Base-by-base conservation (phyloP, 2,888 invertebrate species). In the Drosophila ustulata region DNA sequence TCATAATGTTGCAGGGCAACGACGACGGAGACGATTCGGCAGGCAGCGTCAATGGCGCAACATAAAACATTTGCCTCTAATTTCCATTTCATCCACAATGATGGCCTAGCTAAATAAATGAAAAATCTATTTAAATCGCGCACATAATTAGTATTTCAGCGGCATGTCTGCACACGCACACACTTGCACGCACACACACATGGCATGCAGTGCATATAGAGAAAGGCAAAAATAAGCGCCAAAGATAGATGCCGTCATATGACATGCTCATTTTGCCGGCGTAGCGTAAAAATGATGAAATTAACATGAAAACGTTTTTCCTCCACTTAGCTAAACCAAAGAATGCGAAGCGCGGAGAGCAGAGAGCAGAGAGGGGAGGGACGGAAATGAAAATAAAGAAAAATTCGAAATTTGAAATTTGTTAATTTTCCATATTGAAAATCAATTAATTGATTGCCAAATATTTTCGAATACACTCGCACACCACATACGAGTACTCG, bases 71-170 rank as follows among this genome's bases (percentile, higher is more conserved):
- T 85, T 88, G 85, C 88, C 80, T 82, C 72, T 78, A 66, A 85
- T 83, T 84, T 75, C 71, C 73, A 72, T 78, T 82, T 80, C 76
- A 78, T 82, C 66, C 68, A 77, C 87, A 87, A 78, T 83, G 84
- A 80, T 85, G 86, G 88, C 79, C 86, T 83, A 69, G 82, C 86
- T 85, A 85, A 85, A 85, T 85, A 86, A 86, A 86, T 83, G 77
- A 87, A 88, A 83, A 88, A 87, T 89, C 87, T 89, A 87, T 87
- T 87, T 87, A 87, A 87, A 87, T 87, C 85, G 83, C 83, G 89
- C 87, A 87, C 87, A 89, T 89, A 87, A 87, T 87, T 87, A 89
- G 89, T 89, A 85, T 87, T 87, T 87, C 89, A 87, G 77, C 86
- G 72, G 88, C 77, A 74, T 82, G 84, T 84, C 83, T 82, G 72